Conservation (phyloP, 2,888 invertebrate genomes). For the Galerucella calmariensis region DNA sequence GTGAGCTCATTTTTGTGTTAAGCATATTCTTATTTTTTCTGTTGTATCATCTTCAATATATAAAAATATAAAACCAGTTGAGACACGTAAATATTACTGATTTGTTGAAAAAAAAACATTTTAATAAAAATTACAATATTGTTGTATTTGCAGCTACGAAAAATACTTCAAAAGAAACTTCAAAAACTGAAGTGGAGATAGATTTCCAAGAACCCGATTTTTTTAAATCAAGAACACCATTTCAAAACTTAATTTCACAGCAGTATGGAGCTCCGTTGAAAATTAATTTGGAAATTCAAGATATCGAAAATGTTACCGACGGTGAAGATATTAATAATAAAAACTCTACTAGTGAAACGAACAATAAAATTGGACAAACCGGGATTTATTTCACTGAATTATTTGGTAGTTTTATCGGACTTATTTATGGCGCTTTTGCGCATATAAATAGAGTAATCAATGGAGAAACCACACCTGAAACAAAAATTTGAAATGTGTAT, state of each 20-base stretch:
- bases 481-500: conserved; percentile 2
- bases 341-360: conserved; percentile 7
- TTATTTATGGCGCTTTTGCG: conserved; percentile 57
- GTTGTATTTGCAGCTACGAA: conserved; percentile 2
- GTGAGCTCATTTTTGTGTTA: background rate
- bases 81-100: too few relatives aligned
- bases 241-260: conserved; percentile 24
- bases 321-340: conserved; percentile 15
- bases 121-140: background rate
- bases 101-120: too few relatives aligned
- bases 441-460: conserved; percentile 41
- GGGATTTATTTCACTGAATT: conserved; percentile 58
- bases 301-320: conserved; percentile 25
- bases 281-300: conserved; percentile 41
- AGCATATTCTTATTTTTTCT: background rate
- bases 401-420: conserved; percentile 55
- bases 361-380: conserved; percentile 43
- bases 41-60: too few relatives aligned
- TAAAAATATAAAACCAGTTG: background rate
- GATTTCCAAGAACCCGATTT: background rate
- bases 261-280: conserved; percentile 35
- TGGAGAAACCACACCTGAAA: conserved; percentile 6
- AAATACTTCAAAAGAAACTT: background rate
- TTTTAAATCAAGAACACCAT: background rate
- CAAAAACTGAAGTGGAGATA: conserved; percentile 28